A percentile compares a stretch with the other conserved stretches of the same genome.
These are phyloP conservation scores for Hystrix cristata DNA, from an alignment of 2,113 vertebrate genomes.

Conservation along the genomic window DNA sequence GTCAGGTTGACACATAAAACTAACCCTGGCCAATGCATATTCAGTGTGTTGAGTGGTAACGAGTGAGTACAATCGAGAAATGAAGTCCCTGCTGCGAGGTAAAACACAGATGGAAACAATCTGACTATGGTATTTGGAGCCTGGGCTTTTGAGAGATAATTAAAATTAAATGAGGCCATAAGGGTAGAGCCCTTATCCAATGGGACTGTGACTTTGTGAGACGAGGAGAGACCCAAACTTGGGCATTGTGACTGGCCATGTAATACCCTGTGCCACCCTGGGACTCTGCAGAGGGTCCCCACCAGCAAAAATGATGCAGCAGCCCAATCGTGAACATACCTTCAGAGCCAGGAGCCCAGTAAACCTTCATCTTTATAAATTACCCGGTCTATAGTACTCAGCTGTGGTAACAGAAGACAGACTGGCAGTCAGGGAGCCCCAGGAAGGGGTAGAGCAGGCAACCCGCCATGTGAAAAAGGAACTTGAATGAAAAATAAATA, in stretches of 20 bases:
- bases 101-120: rapidly evolving
- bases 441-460: not conserved
- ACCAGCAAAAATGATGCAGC: not conserved
- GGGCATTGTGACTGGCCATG: not conserved
- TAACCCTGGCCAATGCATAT: not conserved
- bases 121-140: not conserved
- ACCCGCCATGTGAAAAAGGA: rapidly evolving
- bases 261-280: not conserved
- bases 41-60: not conserved
- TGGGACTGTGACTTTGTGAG: not conserved
- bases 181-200: not conserved
- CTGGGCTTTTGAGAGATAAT: not conserved
- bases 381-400: not conserved
- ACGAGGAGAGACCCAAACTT: not conserved
- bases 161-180: not conserved
- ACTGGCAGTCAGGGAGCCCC: not conserved
- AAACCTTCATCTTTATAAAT: not conserved
- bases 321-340: too few relatives aligned
- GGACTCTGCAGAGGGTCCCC: not conserved
- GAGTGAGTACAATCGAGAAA: not conserved
- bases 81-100: not conserved
- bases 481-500: not conserved
- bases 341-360: not conserved
- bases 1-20: not conserved
- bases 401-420: not conserved